These are phyloP conservation scores for Branchinecta lindahli DNA, from an alignment of 1,140 invertebrate species.

Conservation along the genomic window DNA sequence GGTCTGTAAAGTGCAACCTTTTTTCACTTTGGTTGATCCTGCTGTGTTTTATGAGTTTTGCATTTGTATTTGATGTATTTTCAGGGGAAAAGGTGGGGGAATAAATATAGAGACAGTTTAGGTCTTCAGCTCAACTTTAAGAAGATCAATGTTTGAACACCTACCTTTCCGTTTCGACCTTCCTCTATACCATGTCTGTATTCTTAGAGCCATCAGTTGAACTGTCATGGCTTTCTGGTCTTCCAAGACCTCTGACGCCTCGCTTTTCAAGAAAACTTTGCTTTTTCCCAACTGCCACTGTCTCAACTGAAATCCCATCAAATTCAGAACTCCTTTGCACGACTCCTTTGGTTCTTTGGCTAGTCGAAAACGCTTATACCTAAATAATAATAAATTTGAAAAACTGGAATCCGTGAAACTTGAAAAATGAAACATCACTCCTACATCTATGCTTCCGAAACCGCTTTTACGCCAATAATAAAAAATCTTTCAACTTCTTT, in stretches of 20 bases:
- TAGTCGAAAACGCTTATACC: slow-evolving; percentile 16
- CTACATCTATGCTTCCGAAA: no score
- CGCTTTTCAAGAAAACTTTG: slow-evolving; percentile 71
- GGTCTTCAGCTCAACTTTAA: no score
- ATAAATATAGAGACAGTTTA: no score
- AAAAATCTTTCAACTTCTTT: no score
- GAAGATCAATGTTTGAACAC: no score
- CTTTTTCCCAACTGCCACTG: slow-evolving; percentile 75
- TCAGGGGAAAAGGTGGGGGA: no score
- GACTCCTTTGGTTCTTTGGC: slow-evolving; percentile 12
- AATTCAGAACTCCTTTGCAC: not conserved
- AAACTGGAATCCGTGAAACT: slow-evolving; percentile 21
- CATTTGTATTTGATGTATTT: no score
- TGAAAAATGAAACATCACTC: no score
- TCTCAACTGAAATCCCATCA: not conserved
- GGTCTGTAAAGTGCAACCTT: no score
- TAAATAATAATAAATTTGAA: slow-evolving; percentile 11
- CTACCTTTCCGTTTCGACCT: slow-evolving; percentile 45
- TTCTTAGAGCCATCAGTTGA: slow-evolving; percentile 49
- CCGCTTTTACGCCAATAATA: no score
- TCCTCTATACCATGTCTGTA: slow-evolving; percentile 60
- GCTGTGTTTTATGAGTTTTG: no score
- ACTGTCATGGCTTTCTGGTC: slow-evolving; percentile 53
- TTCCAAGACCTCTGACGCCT: slow-evolving; percentile 73
- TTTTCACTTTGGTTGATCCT: no score